phyloP scores from a whole-genome alignment of 2,888 invertebrate genomes.

The Aricia artaxerxes region DNA sequence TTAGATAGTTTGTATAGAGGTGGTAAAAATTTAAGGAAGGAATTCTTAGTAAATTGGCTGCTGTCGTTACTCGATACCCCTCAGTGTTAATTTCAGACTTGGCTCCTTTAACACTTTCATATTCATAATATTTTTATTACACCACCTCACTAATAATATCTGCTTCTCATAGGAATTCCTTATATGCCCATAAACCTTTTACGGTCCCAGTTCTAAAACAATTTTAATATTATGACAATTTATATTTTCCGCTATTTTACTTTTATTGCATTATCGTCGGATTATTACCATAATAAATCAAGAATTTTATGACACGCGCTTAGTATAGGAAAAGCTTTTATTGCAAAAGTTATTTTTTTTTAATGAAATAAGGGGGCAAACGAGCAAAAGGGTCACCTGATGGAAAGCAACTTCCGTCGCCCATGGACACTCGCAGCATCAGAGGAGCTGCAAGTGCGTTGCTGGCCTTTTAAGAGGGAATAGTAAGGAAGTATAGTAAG shows the following conservation, averaged over 20 bases:
- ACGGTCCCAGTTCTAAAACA: slow-evolving; percentile 23
- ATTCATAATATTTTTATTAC: not conserved
- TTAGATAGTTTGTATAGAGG: no score
- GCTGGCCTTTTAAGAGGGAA: no score
- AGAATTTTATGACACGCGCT: not conserved
- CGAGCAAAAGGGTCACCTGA: no score
- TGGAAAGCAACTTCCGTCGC: no score
- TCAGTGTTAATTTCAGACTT: not conserved
- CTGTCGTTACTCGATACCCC: not conserved
- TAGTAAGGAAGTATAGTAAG: no score
- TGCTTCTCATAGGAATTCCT: not conserved
- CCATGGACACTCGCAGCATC: no score
- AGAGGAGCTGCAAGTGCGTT: no score
- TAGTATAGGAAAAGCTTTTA: not conserved
- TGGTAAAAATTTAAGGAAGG: no score
- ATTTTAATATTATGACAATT: slow-evolving; percentile 23
- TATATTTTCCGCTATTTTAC: slow-evolving; percentile 15
- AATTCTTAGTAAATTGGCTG: not conserved
- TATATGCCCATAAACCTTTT: slow-evolving; percentile 9
- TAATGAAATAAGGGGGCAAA: no score
- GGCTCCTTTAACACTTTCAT: not conserved
- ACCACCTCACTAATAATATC: slow-evolving; percentile 2
- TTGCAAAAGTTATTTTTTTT: no score
- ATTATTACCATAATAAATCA: slow-evolving; percentile 3
- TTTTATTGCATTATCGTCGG: slow-evolving; percentile 4